These are phyloP conservation scores for Pogonocichla stellata DNA, from an alignment of 2,113 vertebrate genomes.

Conservation along the genomic window DNA sequence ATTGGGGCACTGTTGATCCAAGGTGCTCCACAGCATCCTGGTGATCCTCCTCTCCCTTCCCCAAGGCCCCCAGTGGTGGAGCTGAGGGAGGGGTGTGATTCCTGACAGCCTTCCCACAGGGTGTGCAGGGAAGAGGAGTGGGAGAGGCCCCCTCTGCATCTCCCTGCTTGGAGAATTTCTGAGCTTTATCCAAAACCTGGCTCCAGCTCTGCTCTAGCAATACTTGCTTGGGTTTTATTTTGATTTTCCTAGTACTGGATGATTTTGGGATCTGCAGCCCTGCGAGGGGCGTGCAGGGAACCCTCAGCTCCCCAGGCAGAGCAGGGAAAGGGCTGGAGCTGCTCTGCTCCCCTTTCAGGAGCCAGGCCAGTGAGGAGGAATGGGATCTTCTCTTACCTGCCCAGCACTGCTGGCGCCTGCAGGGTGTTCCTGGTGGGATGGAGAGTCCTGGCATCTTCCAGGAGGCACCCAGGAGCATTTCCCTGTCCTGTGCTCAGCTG, in stretches of 20 bases:
- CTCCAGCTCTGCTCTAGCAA: constrained; percentile 10
- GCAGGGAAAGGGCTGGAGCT: not conserved
- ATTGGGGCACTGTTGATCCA: not conserved
- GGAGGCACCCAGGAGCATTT: not conserved
- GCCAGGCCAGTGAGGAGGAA: rapidly evolving
- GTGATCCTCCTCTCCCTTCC: rapidly evolving
- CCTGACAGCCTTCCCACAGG: rapidly evolving
- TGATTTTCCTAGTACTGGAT: not conserved
- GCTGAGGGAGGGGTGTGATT: not conserved
- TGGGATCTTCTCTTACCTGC: not conserved
- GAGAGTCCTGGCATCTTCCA: not conserved
- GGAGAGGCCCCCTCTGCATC: not conserved
- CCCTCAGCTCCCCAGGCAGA: not conserved
- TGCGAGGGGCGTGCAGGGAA: rapidly evolving
- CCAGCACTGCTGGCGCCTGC: rapidly evolving
- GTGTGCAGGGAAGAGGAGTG: not conserved
- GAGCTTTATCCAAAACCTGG: not conserved
- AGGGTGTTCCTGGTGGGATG: not conserved
- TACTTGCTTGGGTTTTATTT: not conserved
- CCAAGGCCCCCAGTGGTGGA: rapidly evolving
- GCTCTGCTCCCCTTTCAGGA: not conserved
- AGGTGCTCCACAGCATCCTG: not conserved
- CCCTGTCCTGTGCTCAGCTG: not conserved
- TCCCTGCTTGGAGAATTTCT: not conserved
- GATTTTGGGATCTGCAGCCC: not conserved